These are phyloP conservation scores for Papilio aristodemus DNA, from an alignment of 1,140 invertebrate species.

Conservation along the genomic window DNA sequence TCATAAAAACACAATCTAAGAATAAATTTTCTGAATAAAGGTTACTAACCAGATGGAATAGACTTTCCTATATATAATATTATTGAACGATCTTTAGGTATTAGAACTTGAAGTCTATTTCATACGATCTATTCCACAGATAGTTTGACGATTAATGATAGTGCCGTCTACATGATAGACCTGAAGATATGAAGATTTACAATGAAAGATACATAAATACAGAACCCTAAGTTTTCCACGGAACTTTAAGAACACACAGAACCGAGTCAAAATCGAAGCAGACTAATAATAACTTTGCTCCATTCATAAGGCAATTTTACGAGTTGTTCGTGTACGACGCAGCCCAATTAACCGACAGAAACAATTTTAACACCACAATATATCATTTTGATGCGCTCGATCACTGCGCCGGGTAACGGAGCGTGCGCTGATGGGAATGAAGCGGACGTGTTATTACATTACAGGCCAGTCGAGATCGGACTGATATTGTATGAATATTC, in stretches of 20 bases:
- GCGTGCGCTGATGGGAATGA: constrained; percentile 26
- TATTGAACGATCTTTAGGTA: no score
- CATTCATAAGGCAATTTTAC: constrained; percentile 25
- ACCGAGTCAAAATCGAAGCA: neutral
- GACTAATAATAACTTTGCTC: constrained; percentile 19
- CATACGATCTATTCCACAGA: no score
- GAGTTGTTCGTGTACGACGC: constrained; percentile 19
- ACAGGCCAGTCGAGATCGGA: neutral
- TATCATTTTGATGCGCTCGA: constrained; percentile 26
- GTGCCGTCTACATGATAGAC: no score
- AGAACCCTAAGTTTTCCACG: neutral
- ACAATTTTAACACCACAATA: constrained; percentile 28
- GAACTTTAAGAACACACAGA: neutral
- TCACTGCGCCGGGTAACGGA: constrained; percentile 2
- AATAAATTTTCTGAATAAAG: no score
- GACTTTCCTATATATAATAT: no score
- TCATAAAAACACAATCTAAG: no score
- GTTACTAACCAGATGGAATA: no score
- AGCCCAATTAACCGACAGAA: constrained; percentile 25
- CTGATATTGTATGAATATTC: constrained; percentile 8
- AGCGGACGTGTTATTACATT: constrained; percentile 19
- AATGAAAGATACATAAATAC: no score
- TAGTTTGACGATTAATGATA: no score
- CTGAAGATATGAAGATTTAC: no score
- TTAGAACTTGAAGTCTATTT: no score